A percentile compares a stretch with the other conserved stretches of the same genome.
Conservation (phyloP, 2,888 invertebrate species). For the Spicauda simplicius region DNA sequence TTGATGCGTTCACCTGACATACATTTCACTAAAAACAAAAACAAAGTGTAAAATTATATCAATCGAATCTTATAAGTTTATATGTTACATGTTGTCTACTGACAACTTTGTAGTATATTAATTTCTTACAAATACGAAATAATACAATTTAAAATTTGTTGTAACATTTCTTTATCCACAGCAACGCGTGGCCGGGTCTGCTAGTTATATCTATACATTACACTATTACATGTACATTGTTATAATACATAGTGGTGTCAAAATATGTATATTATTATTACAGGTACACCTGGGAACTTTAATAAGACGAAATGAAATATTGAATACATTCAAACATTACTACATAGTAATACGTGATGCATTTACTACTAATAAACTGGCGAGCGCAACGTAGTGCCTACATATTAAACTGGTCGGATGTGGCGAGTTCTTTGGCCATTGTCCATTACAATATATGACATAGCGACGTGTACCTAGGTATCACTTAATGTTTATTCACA, state of each 20-base stretch:
- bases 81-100: no score
- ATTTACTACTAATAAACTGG: neutral
- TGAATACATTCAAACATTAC: neutral
- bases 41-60: no score
- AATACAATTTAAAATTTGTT: no score
- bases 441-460: slow-evolving; percentile 27
- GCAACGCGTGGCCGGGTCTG: no score
- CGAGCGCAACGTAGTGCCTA: slow-evolving; percentile 5
- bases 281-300: neutral
- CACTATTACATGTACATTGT: no score
- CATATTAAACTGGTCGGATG: slow-evolving; percentile 3
- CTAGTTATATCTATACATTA: no score
- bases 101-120: no score
- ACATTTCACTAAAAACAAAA: no score
- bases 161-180: no score
- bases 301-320: neutral
- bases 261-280: neutral
- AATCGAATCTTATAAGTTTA: no score
- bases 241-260: neutral
- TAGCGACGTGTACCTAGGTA: slow-evolving; percentile 24
- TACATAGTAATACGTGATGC: neutral
- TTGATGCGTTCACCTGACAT: no score
- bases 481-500: neutral
- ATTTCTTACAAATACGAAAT: no score
- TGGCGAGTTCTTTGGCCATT: slow-evolving; percentile 24